These are phyloP conservation scores for Hemicrepidius hirtus DNA, from an alignment of 2,888 invertebrate species.

Conservation along the genomic window DNA sequence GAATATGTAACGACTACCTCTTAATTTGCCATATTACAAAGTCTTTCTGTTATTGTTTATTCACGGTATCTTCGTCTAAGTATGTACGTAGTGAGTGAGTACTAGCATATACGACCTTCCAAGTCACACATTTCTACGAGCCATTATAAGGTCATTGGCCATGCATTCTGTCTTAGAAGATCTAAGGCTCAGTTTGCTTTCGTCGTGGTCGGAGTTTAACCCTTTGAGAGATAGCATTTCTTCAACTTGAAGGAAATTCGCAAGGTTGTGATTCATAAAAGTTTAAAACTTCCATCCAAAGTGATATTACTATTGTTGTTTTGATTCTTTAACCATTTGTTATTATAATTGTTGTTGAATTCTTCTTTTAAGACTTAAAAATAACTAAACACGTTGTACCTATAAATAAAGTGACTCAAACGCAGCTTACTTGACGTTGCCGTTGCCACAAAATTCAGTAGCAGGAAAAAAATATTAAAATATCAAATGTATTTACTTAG, in stretches of 20 bases:
- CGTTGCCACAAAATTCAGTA: not conserved
- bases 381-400: slow-evolving; percentile 32
- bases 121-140: slow-evolving; percentile 59
- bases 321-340: slow-evolving; percentile 44
- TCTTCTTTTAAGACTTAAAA: slow-evolving; percentile 34
- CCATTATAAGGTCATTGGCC: slow-evolving; percentile 67
- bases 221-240: slow-evolving; percentile 46
- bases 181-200: slow-evolving; percentile 64
- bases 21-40: slow-evolving; percentile 40
- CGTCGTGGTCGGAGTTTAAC: slow-evolving; percentile 52
- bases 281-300: slow-evolving; percentile 56
- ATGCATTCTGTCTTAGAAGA: slow-evolving; percentile 65
- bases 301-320: slow-evolving; percentile 52
- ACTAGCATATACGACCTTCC: slow-evolving; percentile 61
- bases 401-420: slow-evolving; percentile 44
- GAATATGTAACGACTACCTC: slow-evolving; percentile 35
- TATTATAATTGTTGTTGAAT: slow-evolving; percentile 41
- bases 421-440: slow-evolving; percentile 27
- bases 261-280: slow-evolving; percentile 51
- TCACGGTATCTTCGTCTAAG: slow-evolving; percentile 38
- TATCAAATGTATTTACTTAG: slow-evolving; percentile 18
- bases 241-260: slow-evolving; percentile 42
- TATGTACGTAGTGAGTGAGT: slow-evolving; percentile 45
- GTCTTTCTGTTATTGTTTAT: slow-evolving; percentile 39
- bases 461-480: not conserved